phyloP scores from a whole-genome alignment of 2,888 invertebrate genomes.

The Salpingus planirostris region DNA sequence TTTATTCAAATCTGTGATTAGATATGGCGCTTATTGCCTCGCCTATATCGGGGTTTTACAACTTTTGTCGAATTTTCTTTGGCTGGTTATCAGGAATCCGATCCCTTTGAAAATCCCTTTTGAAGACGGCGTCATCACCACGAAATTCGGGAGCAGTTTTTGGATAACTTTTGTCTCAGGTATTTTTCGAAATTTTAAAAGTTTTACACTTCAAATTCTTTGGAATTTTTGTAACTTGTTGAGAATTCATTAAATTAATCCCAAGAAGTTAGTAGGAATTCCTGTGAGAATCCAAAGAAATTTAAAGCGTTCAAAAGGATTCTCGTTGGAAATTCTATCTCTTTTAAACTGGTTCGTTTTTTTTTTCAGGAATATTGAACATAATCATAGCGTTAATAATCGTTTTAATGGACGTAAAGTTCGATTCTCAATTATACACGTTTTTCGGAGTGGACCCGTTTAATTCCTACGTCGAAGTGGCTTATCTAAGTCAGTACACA shows the following conservation, averaged over 20 bases:
- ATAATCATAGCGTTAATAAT: conserved; percentile 39
- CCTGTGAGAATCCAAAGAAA: too few species aligned
- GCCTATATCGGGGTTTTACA: conserved; percentile 44
- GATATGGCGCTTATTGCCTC: conserved; percentile 46
- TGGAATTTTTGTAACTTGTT: conserved; percentile 2
- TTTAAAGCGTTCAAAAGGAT: too few species aligned
- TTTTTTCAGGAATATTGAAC: conserved; percentile 44
- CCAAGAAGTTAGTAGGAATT: too few species aligned
- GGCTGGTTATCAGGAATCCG: conserved; percentile 45
- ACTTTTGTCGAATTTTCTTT: conserved; percentile 45
- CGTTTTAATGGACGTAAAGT: conserved; percentile 40
- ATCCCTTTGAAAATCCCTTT: conserved; percentile 46
- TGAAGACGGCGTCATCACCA: conserved; percentile 38
- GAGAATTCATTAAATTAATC: too few species aligned
- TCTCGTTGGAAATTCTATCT: too few species aligned
- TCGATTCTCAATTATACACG: conserved; percentile 39
- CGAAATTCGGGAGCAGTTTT: conserved; percentile 45
- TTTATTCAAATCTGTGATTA: conserved; percentile 45
- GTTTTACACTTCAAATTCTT: too few species aligned
- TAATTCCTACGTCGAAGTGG: conserved; percentile 43
- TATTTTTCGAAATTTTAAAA: too few species aligned
- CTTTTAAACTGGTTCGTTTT: too few species aligned
- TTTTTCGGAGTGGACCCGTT: conserved; percentile 48
- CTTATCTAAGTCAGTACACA: conserved; percentile 38
- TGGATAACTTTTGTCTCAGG: conserved; percentile 46